Evolutionary conservation across 2,113 vertebrate genomes (phyloP).

Genomic region (human): DNA sequence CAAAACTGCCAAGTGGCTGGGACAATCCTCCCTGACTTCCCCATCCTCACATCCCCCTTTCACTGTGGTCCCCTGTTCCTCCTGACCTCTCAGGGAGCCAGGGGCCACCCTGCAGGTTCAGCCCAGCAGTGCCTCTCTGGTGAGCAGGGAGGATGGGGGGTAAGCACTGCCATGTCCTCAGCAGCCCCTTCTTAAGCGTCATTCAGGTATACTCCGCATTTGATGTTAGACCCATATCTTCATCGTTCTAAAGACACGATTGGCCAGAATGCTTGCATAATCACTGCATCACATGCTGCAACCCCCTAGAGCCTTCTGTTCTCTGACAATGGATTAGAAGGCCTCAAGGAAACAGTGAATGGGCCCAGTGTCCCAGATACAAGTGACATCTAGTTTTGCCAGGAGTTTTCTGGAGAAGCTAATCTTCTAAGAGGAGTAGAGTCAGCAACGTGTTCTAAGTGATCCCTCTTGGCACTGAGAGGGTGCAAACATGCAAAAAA

Average conservation of each 20-base stretch:
- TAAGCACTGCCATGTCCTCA: too few species aligned
- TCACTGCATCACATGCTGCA: neutral
- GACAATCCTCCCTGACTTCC: neutral
- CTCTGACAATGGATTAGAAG: too few species aligned
- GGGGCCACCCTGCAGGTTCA: too few species aligned
- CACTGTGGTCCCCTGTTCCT: neutral
- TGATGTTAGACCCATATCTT: neutral
- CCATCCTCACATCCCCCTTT: neutral
- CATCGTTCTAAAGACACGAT: neutral
- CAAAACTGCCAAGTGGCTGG: neutral
- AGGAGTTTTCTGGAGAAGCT: neutral
- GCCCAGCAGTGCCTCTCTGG: too few species aligned
- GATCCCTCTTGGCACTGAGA: neutral
- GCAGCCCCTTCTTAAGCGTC: neutral
- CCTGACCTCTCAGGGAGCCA: too few species aligned
- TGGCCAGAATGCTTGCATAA: neutral
- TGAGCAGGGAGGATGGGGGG: neutral
- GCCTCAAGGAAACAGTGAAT: neutral
- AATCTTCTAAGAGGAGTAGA: neutral
- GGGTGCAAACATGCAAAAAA: too few species aligned
- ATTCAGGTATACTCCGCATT: neutral
- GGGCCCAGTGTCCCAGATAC: neutral
- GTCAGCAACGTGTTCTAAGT: neutral
- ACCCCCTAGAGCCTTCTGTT: fast-evolving
- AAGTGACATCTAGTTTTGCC: neutral